Percentiles rank a stretch among this genome's conserved stretches.
These are phyloP conservation scores for Stichodactyla mertensii DNA, from an alignment of 64 coral and sea anemone genomes.

Conservation along the genomic window DNA sequence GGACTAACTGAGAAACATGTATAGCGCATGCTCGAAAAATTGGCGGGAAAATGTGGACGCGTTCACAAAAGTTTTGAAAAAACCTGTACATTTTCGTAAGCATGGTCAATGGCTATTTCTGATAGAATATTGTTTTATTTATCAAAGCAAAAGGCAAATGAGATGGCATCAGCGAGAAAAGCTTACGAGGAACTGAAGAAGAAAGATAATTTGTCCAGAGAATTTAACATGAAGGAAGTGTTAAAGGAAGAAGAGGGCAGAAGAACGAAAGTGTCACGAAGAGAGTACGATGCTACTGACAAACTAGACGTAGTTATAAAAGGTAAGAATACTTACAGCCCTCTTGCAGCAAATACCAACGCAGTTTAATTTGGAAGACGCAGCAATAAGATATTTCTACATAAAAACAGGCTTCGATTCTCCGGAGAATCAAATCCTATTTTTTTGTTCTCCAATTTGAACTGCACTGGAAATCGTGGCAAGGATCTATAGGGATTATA, in stretches of 20 bases:
- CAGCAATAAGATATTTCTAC: too few relatives aligned
- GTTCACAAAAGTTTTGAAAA: too few relatives aligned
- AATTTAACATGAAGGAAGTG: not conserved
- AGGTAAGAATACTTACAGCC: conserved; percentile 28
- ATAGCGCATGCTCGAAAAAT: not conserved
- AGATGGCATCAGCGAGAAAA: conserved; percentile 10
- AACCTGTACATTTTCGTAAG: too few relatives aligned
- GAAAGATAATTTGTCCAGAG: conserved; percentile 25
- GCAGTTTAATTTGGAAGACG: too few relatives aligned
- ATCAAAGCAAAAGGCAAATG: conserved; percentile 16
- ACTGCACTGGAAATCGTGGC: too few relatives aligned
- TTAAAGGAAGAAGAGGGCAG: conserved; percentile 21
- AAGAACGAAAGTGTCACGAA: conserved; percentile 43
- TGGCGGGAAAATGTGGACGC: too few relatives aligned
- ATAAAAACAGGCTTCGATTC: too few relatives aligned
- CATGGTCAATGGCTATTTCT: too few relatives aligned
- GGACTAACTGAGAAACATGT: not conserved
- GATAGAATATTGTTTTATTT: not conserved
- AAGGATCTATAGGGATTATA: too few relatives aligned
- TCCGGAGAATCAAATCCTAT: too few relatives aligned
- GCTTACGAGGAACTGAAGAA: conserved; percentile 38
- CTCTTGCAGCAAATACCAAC: too few relatives aligned
- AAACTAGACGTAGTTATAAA: conserved; percentile 92
- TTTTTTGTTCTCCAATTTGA: too few relatives aligned
- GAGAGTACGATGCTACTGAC: conserved; percentile 53